Evolutionary conservation across 2,113 vertebrate species (phyloP).

Genomic region (Acrocephalus arundinaceus): DNA sequence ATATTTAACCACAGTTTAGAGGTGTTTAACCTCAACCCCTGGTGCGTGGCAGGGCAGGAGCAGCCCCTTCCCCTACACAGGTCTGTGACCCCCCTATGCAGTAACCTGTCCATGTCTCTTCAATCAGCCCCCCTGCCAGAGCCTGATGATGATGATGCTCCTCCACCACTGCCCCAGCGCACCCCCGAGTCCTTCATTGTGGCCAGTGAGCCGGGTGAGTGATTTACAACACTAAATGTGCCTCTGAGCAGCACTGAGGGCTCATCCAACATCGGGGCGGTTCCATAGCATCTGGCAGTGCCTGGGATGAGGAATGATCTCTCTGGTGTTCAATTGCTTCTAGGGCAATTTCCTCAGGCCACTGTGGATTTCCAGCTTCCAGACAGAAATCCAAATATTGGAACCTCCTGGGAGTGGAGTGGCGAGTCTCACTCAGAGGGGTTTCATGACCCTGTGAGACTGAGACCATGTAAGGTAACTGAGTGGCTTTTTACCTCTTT

Average conservation of each 20-base stretch:
- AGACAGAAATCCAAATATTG: constrained; percentile 36
- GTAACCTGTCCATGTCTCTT: not conserved
- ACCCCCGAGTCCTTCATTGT: constrained; percentile 91
- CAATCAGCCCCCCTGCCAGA: not conserved
- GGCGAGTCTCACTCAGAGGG: constrained; percentile 48
- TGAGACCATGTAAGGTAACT: constrained; percentile 78
- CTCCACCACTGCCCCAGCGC: constrained; percentile 89
- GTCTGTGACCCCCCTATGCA: not conserved
- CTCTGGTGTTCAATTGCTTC: not conserved
- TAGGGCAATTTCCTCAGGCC: constrained; percentile 35
- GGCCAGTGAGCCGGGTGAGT: constrained; percentile 73
- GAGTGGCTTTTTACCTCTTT: not conserved
- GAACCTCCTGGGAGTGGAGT: constrained; percentile 80
- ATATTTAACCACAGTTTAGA: not conserved
- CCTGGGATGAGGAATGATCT: not conserved
- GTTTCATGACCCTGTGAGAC: constrained; percentile 18
- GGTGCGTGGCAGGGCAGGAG: not conserved
- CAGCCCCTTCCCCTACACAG: not conserved
- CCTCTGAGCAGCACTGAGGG: not conserved
- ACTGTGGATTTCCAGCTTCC: constrained; percentile 13
- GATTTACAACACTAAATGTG: not conserved
- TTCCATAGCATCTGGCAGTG: rapidly evolving
- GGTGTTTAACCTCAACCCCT: not conserved
- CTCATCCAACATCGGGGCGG: not conserved
- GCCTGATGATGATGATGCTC: constrained; percentile 76